phyloP scores from a whole-genome alignment of 2,797 vertebrate species.

The Channa striata region DNA sequence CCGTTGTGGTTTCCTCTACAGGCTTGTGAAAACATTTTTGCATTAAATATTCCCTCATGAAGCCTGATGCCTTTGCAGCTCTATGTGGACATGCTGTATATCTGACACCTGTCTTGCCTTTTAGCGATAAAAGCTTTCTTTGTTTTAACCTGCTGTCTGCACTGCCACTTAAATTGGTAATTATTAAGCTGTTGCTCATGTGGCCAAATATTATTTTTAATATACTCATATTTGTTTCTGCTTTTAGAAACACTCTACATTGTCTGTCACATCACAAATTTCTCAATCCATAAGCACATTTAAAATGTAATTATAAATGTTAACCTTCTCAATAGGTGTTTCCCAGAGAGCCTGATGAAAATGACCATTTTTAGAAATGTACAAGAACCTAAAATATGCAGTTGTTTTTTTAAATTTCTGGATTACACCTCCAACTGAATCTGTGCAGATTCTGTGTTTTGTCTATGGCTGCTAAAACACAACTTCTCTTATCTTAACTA shows the following conservation, averaged over 20 bases:
- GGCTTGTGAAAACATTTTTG: slow-evolving; percentile 28
- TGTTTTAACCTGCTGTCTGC: background rate
- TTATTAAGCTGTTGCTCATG: slow-evolving; percentile 37
- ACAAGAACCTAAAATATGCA: background rate
- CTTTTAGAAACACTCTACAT: background rate
- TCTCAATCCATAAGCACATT: background rate
- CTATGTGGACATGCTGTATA: no score
- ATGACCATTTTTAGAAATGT: background rate
- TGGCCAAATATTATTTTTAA: no score
- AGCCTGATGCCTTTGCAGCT: background rate
- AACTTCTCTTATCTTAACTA: no score
- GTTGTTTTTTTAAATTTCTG: no score
- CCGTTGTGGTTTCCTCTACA: background rate
- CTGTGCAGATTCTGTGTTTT: background rate
- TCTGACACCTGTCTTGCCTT: background rate
- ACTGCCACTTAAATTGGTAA: no score
- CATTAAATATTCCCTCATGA: slow-evolving; percentile 8
- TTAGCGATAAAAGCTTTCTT: slow-evolving; percentile 1
- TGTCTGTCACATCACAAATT: slow-evolving; percentile 21
- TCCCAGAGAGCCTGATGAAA: background rate
- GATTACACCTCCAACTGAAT: background rate
- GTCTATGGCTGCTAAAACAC: no score
- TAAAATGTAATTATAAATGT: slow-evolving; percentile 23
- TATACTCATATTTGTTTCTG: no score
- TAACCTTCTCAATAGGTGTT: slow-evolving; percentile 9